A percentile compares a stretch with the other conserved stretches of the same genome.
phyloP scores from a whole-genome alignment of 2,888 invertebrate species.

The Ormyrus rosae region DNA sequence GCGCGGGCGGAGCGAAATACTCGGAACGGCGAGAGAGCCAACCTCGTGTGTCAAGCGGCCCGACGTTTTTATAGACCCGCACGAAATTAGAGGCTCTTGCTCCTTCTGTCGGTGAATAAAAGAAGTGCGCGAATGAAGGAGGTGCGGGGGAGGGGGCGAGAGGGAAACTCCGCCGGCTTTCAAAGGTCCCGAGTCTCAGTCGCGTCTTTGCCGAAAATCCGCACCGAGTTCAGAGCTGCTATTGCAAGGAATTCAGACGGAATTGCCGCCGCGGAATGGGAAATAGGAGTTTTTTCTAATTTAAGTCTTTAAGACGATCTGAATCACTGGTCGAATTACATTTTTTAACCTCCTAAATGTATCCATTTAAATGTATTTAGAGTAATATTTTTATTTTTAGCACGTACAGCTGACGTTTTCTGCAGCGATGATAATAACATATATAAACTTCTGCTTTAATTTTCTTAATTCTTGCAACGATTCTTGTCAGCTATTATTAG shows the following conservation, averaged over 20 bases:
- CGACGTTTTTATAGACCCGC: constrained; percentile 70
- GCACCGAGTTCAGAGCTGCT: constrained; percentile 23
- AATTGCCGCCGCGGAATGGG: constrained; percentile 1
- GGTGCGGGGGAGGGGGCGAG: constrained; percentile 46
- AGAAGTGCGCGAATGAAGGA: constrained; percentile 52
- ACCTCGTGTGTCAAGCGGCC: constrained; percentile 63
- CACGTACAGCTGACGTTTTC: too few relatives aligned
- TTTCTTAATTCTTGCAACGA: too few relatives aligned
- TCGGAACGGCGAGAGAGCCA: constrained; percentile 26
- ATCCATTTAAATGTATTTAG: too few relatives aligned
- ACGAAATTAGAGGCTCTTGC: constrained; percentile 68
- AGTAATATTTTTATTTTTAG: too few relatives aligned
- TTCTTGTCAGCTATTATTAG: too few relatives aligned
- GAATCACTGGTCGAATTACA: neutral
- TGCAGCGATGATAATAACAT: too few relatives aligned
- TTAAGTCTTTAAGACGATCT: neutral
- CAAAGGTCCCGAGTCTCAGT: neutral
- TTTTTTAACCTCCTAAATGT: too few relatives aligned
- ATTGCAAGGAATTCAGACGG: constrained; percentile 26
- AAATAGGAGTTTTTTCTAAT: constrained; percentile 4
- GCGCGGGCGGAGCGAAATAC: constrained; percentile 40
- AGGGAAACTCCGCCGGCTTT: neutral
- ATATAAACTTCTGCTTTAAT: too few relatives aligned
- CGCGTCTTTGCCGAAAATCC: constrained; percentile 28
- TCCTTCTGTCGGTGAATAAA: constrained; percentile 53